Evolutionary conservation across 2,888 invertebrate species (phyloP), one percentile per base, ranked within the genome.

Genomic region (Griposia aprilina): DNA sequence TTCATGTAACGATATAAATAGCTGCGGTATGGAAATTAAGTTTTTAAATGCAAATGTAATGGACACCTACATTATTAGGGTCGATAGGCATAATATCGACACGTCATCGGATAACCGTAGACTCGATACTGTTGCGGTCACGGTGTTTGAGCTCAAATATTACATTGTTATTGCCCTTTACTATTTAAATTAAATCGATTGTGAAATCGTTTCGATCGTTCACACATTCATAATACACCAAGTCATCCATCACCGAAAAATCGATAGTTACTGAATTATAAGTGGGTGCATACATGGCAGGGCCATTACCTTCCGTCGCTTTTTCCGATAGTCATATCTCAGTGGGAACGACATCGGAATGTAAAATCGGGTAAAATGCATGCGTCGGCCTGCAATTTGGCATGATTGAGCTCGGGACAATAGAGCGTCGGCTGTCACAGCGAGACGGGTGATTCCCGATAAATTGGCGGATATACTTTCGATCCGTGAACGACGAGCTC

Each of bases 311-410:
- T 85, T 86, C 88, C 81, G 87, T 80, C 80, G 84, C 88, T 90
- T 91, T 91, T 90, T 92, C 90, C 91, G 91, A 91, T 90, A 76
- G 80, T 84, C 87, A 85, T 89, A 89, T 83, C 87, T 88, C 87
- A 89, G 80, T 80, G 81, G 81, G 84, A 79, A 84, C 83, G 81
- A 45, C 65, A 81, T 84, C 68, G 91, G 91, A 94, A 94, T 94
- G 93, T 93, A 92, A 94, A 95, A 94, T 93, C 89, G 92, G 93
- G 92, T 93, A 93, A 94, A 94, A 94, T 92, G 92, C 93, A 93
- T 91, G 87, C 91, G 90, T 89, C 87, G 89, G 81, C 78, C 86
- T 91, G 92, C 94, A 93, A 95, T 95, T 95, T 93, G 91, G 90
- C 92, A 92, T 94, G 95, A 95, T 95, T 94, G 94, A 94, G 92